Evolutionary conservation across 1,140 invertebrate genomes (phyloP).

Genomic region (Melitaea cinxia): DNA sequence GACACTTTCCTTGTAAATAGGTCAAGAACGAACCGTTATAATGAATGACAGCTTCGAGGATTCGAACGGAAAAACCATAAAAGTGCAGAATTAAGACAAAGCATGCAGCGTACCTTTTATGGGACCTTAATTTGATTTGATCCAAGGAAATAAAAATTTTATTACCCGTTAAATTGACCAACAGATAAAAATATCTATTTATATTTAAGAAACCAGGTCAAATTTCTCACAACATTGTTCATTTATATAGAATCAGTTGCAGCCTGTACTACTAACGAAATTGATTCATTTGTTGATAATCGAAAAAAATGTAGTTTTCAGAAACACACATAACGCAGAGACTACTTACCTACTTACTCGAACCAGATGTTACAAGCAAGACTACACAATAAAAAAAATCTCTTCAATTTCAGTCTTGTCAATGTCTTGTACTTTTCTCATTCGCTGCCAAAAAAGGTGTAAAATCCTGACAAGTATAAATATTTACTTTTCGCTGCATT

Average conservation of each 20-base stretch:
- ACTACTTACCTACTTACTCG: too few species aligned
- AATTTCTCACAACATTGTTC: too few species aligned
- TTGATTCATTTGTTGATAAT: too few species aligned
- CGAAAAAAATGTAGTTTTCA: too few species aligned
- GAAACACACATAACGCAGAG: too few species aligned
- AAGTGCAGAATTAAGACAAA: constrained; percentile 20
- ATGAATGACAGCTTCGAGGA: constrained; percentile 14
- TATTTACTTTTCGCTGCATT: neutral
- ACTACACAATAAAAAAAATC: too few species aligned
- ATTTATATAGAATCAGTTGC: too few species aligned
- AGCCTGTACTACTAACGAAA: too few species aligned
- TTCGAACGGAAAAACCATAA: constrained; percentile 28
- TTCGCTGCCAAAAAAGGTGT: neutral
- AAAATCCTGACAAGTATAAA: neutral
- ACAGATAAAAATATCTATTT: constrained; percentile 18
- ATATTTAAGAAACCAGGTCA: constrained; percentile 6
- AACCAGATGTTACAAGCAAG: too few species aligned
- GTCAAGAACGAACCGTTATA: constrained; percentile 30
- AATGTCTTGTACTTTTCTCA: neutral
- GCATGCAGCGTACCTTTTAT: constrained; percentile 21
- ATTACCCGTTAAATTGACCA: constrained; percentile 26
- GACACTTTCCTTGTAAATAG: constrained; percentile 21
- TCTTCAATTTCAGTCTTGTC: too few species aligned
- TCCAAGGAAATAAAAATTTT: constrained; percentile 25
- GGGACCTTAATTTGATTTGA: constrained; percentile 14